phyloP scores from a whole-genome alignment of 53 echinoderm and acorn worm species.

The Crossaster papposus region DNA sequence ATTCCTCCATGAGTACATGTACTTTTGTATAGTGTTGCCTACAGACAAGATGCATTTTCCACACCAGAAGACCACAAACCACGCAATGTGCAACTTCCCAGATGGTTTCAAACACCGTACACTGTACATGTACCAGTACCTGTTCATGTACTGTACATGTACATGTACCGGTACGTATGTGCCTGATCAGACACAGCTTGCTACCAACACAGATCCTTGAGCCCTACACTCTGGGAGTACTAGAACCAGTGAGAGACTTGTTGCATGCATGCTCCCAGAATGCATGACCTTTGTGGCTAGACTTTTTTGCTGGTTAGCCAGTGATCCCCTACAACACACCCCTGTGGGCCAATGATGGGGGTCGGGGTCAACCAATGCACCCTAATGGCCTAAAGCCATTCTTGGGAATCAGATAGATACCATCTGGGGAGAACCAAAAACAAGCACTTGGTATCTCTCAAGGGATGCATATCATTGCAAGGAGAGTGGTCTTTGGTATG shows the following conservation, averaged over 20 bases:
- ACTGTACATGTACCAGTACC: too few relatives aligned
- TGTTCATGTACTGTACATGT: too few relatives aligned
- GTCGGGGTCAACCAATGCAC: slow-evolving; percentile 8
- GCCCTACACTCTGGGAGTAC: not conserved
- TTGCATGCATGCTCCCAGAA: not conserved
- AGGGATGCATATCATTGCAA: not conserved
- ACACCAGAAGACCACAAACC: too few relatives aligned
- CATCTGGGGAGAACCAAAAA: not conserved
- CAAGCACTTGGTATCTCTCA: slow-evolving; percentile 1
- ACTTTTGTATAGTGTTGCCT: too few relatives aligned
- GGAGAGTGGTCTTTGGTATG: not conserved
- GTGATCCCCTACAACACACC: not conserved
- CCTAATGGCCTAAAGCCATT: not conserved
- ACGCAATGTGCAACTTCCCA: not conserved
- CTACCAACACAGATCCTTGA: not conserved
- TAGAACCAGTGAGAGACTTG: not conserved
- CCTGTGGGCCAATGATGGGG: slow-evolving; percentile 2
- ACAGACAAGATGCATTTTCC: too few relatives aligned
- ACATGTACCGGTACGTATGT: slow-evolving; percentile 7
- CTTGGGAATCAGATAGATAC: not conserved
- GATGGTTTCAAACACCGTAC: slow-evolving; percentile 13
- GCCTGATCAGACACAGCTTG: slow-evolving; percentile 7
- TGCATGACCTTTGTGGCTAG: slow-evolving; percentile 26
- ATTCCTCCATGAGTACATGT: too few relatives aligned
- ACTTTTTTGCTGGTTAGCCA: not conserved